Evolutionary conservation across 2,113 vertebrate genomes (phyloP).

Genomic region (Melanerpes aurifrons): DNA sequence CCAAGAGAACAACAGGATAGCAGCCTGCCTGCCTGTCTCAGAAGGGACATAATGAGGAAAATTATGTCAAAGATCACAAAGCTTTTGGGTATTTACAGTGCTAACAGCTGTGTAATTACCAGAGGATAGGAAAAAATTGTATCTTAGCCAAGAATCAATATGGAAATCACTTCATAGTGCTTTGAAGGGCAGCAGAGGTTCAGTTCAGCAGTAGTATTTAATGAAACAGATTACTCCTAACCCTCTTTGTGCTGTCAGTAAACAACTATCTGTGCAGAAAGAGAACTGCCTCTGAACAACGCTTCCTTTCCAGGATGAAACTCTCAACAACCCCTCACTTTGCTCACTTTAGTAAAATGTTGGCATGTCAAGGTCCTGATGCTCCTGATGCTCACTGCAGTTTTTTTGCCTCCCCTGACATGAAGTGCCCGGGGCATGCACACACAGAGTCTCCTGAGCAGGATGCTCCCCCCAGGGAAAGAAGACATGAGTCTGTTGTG

Average conservation of each 20-base stretch:
- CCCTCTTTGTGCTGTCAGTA: background rate
- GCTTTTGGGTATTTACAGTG: background rate
- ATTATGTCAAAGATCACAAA: rapidly evolving
- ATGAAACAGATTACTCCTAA: background rate
- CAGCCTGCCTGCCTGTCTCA: background rate
- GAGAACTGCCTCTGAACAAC: background rate
- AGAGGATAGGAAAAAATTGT: background rate
- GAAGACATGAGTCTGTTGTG: background rate
- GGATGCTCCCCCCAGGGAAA: background rate
- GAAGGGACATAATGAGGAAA: background rate
- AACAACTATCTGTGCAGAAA: background rate
- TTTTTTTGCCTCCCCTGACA: background rate
- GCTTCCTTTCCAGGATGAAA: background rate
- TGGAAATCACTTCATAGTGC: background rate
- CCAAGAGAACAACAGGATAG: background rate
- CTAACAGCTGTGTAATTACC: background rate
- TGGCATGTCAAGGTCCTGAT: background rate
- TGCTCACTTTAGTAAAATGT: background rate
- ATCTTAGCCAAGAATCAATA: background rate
- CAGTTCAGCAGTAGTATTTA: background rate
- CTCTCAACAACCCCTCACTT: background rate
- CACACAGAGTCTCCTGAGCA: background rate
- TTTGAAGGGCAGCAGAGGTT: background rate
- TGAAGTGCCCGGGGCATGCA: rapidly evolving
- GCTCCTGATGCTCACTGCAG: background rate